phyloP scores from a whole-genome alignment of 2,113 vertebrate species.

The Myrmecobius fasciatus region DNA sequence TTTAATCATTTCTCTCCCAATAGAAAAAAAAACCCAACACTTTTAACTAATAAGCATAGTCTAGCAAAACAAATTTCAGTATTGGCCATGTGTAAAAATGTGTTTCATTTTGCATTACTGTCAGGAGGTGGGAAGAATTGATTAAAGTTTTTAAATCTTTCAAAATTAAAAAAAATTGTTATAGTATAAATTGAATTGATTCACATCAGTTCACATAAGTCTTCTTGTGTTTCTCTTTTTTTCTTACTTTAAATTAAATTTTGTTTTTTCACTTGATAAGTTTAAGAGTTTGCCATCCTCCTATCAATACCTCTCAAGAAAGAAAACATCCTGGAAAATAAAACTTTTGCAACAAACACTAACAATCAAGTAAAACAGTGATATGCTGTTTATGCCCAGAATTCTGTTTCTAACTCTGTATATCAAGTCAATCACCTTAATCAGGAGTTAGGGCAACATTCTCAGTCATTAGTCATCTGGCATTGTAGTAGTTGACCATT shows the following conservation, averaged over 20 bases:
- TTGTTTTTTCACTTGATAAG: neutral
- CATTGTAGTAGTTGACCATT: neutral
- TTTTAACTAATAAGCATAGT: neutral
- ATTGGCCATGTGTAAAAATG: neutral
- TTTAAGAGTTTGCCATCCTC: neutral
- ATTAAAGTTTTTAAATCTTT: neutral
- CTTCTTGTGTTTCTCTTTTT: neutral
- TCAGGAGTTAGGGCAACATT: neutral
- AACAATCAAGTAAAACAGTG: neutral
- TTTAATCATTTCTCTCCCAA: neutral
- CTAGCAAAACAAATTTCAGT: neutral
- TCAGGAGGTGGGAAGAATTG: neutral
- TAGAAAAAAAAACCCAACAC: neutral
- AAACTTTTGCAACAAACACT: neutral
- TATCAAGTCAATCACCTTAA: neutral
- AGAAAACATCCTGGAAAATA: neutral
- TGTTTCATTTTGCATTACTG: neutral
- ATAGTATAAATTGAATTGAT: neutral
- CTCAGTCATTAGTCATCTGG: neutral
- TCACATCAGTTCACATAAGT: neutral
- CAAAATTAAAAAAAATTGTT: neutral
- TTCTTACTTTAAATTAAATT: neutral
- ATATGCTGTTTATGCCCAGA: neutral
- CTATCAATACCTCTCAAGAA: too few species aligned
- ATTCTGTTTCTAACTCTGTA: neutral